Conservation (phyloP, 2,888 invertebrate species). For the Endomychus coccineus region DNA sequence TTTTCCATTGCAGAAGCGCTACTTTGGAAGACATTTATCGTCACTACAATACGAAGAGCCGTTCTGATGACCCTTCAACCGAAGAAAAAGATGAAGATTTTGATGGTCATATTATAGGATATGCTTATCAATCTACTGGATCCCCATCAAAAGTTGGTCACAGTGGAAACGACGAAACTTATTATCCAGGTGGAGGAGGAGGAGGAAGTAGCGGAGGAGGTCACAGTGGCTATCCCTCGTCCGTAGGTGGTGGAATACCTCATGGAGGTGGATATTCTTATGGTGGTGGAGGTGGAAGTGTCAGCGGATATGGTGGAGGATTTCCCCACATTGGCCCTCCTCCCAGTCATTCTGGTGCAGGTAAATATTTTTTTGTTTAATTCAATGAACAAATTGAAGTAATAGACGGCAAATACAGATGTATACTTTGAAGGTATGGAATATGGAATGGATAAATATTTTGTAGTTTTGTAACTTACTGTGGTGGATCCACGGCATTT, state of each 20-base stretch:
- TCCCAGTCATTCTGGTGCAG: constrained; percentile 13
- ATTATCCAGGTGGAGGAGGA: constrained; percentile 6
- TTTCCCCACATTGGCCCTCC: background rate
- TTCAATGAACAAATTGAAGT: no score
- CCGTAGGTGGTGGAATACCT: constrained; percentile 14
- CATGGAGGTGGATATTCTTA: constrained; percentile 12
- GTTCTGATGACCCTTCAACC: constrained; percentile 38
- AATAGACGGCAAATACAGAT: no score
- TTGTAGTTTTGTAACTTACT: no score
- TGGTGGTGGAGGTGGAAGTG: constrained; percentile 6
- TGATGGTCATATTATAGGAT: constrained; percentile 55
- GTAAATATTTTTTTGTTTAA: no score
- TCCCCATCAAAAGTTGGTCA: constrained; percentile 28
- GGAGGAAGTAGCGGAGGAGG: constrained; percentile 4
- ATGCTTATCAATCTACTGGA: constrained; percentile 27
- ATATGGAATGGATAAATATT: no score
- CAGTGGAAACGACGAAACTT: constrained; percentile 16
- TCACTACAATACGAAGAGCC: constrained; percentile 47
- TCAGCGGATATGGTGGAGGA: constrained; percentile 6
- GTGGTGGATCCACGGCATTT: no score
- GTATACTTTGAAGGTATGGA: no score
- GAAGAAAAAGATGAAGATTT: constrained; percentile 47
- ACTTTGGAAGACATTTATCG: constrained; percentile 63
- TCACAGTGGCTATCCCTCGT: constrained; percentile 4
- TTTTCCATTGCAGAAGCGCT: constrained; percentile 63